Percentiles rank a stretch among this genome's conserved stretches.
Evolutionary conservation across 2,888 invertebrate genomes (phyloP).

Genomic region (Mythimna ferrago): DNA sequence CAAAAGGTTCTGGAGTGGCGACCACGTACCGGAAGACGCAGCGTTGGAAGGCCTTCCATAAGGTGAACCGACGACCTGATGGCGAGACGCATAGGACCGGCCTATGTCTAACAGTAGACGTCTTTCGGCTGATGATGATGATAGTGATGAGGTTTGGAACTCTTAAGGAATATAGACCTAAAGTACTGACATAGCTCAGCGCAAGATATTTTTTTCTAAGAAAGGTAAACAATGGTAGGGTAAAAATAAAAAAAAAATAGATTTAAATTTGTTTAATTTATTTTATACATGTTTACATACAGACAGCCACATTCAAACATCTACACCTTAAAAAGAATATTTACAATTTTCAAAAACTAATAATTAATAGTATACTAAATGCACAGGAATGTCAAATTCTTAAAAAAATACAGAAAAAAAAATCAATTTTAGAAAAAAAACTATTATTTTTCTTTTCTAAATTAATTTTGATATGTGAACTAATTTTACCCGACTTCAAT

Average conservation of each 20-base stretch:
- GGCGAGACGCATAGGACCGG: too few species aligned
- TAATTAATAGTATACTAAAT: constrained; percentile 75
- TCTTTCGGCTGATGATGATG: too few species aligned
- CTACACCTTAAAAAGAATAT: constrained; percentile 68
- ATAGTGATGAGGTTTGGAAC: background rate
- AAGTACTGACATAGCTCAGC: background rate
- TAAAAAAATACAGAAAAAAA: constrained; percentile 37
- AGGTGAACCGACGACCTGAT: too few species aligned
- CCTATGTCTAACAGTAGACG: too few species aligned
- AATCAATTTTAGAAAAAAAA: constrained; percentile 3
- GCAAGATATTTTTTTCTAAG: background rate
- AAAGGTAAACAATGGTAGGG: background rate
- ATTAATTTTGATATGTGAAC: constrained; percentile 51
- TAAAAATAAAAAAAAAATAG: constrained; percentile 39
- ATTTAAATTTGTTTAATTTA: constrained; percentile 48
- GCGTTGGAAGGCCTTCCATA: too few species aligned
- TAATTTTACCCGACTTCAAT: constrained; percentile 43
- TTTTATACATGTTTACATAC: constrained; percentile 58
- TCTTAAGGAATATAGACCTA: background rate
- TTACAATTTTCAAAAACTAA: constrained; percentile 69
- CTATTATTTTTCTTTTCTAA: constrained; percentile 14
- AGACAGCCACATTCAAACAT: constrained; percentile 67
- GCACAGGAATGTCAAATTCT: constrained; percentile 83
- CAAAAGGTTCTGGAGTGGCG: too few species aligned
- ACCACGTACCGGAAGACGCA: too few species aligned